These are phyloP conservation scores for Linnaemya tessellans DNA, from an alignment of 2,888 invertebrate species.

Conservation along the genomic window DNA sequence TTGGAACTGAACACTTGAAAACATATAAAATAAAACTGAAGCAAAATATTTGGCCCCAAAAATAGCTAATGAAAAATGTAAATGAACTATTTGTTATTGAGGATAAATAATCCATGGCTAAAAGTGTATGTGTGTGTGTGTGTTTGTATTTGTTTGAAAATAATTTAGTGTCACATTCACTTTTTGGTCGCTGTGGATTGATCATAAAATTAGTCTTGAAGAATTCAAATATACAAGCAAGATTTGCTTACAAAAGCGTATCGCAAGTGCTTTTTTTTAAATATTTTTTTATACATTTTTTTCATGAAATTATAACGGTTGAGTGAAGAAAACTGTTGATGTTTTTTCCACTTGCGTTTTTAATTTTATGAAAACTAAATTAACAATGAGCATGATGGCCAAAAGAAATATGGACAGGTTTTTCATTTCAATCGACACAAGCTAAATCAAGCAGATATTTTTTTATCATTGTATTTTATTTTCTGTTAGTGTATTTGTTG, in stretches of 20 bases:
- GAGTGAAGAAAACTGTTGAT: conserved; percentile 59
- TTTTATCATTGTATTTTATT: no score
- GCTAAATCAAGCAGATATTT: conserved; percentile 37
- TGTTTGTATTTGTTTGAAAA: no score
- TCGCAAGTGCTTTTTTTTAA: not conserved
- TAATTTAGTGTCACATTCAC: not conserved
- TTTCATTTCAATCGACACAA: conserved; percentile 43
- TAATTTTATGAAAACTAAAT: conserved; percentile 43
- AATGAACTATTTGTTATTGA: no score
- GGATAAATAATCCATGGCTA: no score
- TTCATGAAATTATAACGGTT: conserved; percentile 64
- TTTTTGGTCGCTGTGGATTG: conserved; percentile 3
- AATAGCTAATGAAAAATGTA: no score
- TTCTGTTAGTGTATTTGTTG: not conserved
- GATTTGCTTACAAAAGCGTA: conserved; percentile 62
- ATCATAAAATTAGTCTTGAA: conserved; percentile 7
- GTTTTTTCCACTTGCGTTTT: conserved; percentile 31
- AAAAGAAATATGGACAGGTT: conserved; percentile 43
- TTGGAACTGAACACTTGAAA: no score
- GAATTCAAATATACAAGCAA: conserved; percentile 32
- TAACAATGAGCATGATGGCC: conserved; percentile 34
- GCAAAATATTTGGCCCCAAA: no score
- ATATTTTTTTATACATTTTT: no score
- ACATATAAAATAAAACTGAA: no score
- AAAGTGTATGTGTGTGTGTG: no score